Evolutionary conservation across 1,140 invertebrate species (phyloP).

Genomic region (Drosophila leontia): DNA sequence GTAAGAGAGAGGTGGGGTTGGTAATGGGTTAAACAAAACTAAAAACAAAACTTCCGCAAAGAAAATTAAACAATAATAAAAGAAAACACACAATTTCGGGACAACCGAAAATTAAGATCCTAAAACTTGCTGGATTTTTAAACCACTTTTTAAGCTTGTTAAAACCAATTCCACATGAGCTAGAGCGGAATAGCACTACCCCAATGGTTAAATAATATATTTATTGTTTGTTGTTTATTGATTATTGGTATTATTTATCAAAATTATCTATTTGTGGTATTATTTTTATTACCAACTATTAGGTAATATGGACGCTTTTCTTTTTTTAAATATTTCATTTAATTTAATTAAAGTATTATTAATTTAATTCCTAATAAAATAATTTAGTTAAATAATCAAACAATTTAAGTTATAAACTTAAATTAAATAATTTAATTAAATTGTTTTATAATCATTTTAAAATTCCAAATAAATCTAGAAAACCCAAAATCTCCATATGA

Average conservation of each 20-base stretch:
- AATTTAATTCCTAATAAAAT: too few species aligned
- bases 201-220: not conserved
- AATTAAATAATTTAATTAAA: too few species aligned
- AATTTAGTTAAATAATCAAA: too few species aligned
- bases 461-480: too few species aligned
- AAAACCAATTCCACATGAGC: not conserved
- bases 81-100: conserved; percentile 2
- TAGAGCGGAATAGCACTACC: not conserved
- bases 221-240: not conserved
- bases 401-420: too few species aligned
- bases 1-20: not conserved
- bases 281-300: not conserved
- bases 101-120: conserved; percentile 5
- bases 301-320: not conserved
- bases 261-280: not conserved
- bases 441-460: too few species aligned
- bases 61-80: conserved; percentile 4
- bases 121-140: conserved; percentile 21
- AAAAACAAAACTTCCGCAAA: not conserved
- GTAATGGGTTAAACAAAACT: conserved; percentile 27
- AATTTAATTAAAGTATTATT: too few species aligned
- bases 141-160: not conserved
- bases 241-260: not conserved
- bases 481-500: not conserved
- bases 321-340: too few species aligned